Percentiles rank a stretch among this genome's conserved stretches.
These are phyloP conservation scores for Scolanthus callimorphus DNA, from an alignment of 92 coral and sea anemone genomes.

Conservation along the genomic window DNA sequence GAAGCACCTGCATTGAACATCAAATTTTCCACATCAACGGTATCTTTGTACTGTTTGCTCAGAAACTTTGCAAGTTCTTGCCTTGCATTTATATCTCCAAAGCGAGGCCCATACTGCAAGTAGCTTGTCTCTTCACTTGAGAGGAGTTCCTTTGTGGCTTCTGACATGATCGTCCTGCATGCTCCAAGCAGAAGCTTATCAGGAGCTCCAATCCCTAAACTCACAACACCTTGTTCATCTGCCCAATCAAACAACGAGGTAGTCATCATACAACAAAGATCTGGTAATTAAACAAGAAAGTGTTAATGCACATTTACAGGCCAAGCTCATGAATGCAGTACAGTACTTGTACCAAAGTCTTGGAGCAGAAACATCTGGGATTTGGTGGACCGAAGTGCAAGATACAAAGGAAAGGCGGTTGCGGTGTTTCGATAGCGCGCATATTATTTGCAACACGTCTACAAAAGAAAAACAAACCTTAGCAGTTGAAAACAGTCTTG, in stretches of 20 bases:
- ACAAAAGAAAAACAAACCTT: too few species aligned
- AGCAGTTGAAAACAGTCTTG: too few species aligned
- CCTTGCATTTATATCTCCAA: conserved; percentile 53
- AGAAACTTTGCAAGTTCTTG: conserved; percentile 80
- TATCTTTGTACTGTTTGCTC: conserved; percentile 39
- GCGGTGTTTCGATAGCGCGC: too few species aligned
- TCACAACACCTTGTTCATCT: conserved; percentile 5
- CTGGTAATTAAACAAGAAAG: too few species aligned
- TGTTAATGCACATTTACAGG: too few species aligned
- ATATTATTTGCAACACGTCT: too few species aligned
- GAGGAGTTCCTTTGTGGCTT: conserved; percentile 41
- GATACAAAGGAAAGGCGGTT: too few species aligned
- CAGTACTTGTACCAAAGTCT: too few species aligned
- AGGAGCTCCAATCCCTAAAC: conserved; percentile 67
- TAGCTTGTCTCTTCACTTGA: conserved; percentile 33
- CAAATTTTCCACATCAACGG: conserved; percentile 52
- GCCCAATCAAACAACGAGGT: conserved; percentile 5
- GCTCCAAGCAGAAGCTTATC: conserved; percentile 39
- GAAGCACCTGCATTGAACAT: conserved; percentile 86
- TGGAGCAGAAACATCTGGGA: too few species aligned
- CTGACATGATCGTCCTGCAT: conserved; percentile 48
- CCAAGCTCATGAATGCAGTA: too few species aligned
- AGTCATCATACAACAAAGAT: too few species aligned
- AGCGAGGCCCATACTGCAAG: conserved; percentile 81
- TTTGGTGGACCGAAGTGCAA: too few species aligned